phyloP scores from a whole-genome alignment of 2,888 invertebrate genomes.

The Allygus modestus region DNA sequence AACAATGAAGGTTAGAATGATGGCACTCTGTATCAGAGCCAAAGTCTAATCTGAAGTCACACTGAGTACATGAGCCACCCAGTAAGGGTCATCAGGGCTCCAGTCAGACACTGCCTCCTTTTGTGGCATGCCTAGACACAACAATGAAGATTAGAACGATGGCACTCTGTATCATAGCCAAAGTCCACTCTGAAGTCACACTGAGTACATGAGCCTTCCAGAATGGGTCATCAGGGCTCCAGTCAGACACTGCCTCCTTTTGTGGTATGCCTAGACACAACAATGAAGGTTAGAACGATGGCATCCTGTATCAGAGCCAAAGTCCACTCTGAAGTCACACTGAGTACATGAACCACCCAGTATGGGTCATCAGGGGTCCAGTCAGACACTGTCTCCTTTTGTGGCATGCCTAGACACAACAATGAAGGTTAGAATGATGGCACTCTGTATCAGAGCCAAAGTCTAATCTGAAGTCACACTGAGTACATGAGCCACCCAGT shows the following conservation, averaged over 20 bases:
- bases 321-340: conserved; percentile 66
- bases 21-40: conserved; percentile 64
- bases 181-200: conserved; percentile 65
- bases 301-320: conserved; percentile 65
- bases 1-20: conserved; percentile 66
- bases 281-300: conserved; percentile 66
- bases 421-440: no score
- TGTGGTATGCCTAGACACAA: conserved; percentile 59
- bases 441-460: no score
- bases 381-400: conserved; percentile 54
- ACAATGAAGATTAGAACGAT: conserved; percentile 66
- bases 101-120: conserved; percentile 62
- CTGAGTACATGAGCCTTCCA: conserved; percentile 66
- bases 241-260: conserved; percentile 59
- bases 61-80: conserved; percentile 65
- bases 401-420: conserved; percentile 59
- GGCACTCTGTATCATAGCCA: conserved; percentile 65
- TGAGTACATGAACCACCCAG: conserved; percentile 65
- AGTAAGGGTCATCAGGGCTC: conserved; percentile 63
- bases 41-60: conserved; percentile 66
- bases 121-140: conserved; percentile 58
- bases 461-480: no score
- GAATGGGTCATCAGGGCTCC: conserved; percentile 63
- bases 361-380: conserved; percentile 64
- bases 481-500: no score